Percentiles rank a stretch among this genome's conserved stretches.
These are phyloP conservation scores for Hyposoter dolosus DNA, from an alignment of 2,888 invertebrate genomes.

Conservation along the genomic window DNA sequence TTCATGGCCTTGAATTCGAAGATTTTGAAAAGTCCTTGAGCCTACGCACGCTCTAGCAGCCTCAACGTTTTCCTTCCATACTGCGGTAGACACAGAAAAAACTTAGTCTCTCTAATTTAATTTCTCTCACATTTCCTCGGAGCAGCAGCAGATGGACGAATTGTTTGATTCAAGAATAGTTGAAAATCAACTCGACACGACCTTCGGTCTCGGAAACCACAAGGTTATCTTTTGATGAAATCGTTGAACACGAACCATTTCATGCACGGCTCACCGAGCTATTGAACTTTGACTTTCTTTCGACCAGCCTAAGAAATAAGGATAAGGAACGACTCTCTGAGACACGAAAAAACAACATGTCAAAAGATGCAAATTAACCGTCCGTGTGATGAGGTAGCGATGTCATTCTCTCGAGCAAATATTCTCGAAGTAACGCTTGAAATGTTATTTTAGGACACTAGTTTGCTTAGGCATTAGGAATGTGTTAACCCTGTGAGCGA, in stretches of 20 bases:
- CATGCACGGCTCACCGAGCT: neutral
- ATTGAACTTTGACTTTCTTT: conserved; percentile 7
- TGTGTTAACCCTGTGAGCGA: neutral
- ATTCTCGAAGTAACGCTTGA: neutral
- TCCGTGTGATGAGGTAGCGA: neutral
- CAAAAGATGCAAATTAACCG: neutral
- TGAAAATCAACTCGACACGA: neutral
- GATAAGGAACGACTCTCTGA: neutral
- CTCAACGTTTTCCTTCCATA: neutral
- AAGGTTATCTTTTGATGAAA: conserved; percentile 5
- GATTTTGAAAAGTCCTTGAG: neutral
- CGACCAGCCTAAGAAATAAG: neutral
- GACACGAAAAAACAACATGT: neutral
- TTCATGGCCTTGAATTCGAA: neutral
- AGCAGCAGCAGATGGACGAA: neutral
- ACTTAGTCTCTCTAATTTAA: neutral
- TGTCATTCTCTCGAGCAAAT: neutral
- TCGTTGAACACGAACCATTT: neutral
- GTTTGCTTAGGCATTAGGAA: neutral
- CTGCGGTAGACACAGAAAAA: neutral
- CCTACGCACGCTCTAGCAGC: neutral
- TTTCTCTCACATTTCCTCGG: neutral
- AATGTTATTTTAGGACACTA: neutral
- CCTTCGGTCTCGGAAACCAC: neutral
- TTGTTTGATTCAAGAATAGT: neutral